phyloP scores from a whole-genome alignment of 37 sponge, comb jelly and placozoan species.

The Crambe crambe region DNA sequence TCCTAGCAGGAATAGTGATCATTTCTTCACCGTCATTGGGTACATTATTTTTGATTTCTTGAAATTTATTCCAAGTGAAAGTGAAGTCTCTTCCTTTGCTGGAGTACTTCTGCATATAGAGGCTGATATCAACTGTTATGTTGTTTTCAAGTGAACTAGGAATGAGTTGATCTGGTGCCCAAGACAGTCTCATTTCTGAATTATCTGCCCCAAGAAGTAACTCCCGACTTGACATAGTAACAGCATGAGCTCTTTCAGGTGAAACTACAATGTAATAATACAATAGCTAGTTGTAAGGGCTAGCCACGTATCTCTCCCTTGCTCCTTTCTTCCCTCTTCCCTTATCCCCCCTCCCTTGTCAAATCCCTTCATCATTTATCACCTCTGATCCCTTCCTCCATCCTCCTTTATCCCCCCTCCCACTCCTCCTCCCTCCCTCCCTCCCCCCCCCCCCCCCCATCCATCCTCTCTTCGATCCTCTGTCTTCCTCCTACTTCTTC shows the following conservation, averaged over 20 bases:
- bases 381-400: too few relatives aligned
- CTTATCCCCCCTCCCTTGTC: too few relatives aligned
- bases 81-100: neutral
- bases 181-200: slow-evolving; percentile 2
- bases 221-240: slow-evolving; percentile 5
- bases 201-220: neutral
- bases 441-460: too few relatives aligned
- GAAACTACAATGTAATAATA: slow-evolving; percentile 31
- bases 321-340: too few relatives aligned
- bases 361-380: too few relatives aligned
- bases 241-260: slow-evolving; percentile 28
- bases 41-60: neutral
- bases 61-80: neutral
- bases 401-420: too few relatives aligned
- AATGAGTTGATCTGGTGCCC: slow-evolving; percentile 27
- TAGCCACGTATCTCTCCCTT: too few relatives aligned
- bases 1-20: neutral
- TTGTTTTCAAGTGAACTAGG: neutral
- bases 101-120: neutral
- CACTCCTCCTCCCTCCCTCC: too few relatives aligned
- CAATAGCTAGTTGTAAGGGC: too few relatives aligned
- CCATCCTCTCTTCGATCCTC: too few relatives aligned
- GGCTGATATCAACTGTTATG: slow-evolving; percentile 31
- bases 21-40: slow-evolving; percentile 14
- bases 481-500: too few relatives aligned